phyloP scores from a whole-genome alignment of 1,140 invertebrate genomes.

The Pentalonia nigronervosa region DNA sequence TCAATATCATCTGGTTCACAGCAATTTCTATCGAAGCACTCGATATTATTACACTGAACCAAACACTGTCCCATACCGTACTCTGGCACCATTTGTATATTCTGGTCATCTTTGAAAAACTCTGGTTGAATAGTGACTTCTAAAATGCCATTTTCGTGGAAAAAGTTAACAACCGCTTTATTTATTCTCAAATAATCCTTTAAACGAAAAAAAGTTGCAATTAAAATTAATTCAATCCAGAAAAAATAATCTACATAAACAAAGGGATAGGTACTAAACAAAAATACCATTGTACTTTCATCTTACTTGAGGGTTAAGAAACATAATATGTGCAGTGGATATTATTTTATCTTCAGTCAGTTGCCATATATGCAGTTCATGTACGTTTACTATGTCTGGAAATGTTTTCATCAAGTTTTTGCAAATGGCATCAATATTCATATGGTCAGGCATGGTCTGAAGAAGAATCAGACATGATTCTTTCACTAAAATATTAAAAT shows the following conservation, averaged over 20 bases:
- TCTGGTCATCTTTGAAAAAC: conserved; percentile 67
- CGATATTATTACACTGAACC: conserved; percentile 54
- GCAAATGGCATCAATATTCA: conserved; percentile 75
- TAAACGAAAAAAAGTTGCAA: conserved; percentile 61
- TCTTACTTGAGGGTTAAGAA: conserved; percentile 66
- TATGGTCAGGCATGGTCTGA: conserved; percentile 82
- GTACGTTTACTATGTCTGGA: conserved; percentile 79
- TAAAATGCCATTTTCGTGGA: conserved; percentile 76
- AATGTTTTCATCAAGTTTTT: conserved; percentile 74
- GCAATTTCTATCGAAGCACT: conserved; percentile 58
- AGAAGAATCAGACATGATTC: conserved; percentile 80
- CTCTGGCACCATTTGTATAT: conserved; percentile 51
- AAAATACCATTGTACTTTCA: background rate
- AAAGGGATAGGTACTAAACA: background rate
- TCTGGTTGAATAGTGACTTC: conserved; percentile 82
- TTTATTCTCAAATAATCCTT: conserved; percentile 73
- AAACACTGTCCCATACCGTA: conserved; percentile 59
- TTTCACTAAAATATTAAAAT: conserved; percentile 70
- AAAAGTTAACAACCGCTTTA: conserved; percentile 73
- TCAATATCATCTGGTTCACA: conserved; percentile 45
- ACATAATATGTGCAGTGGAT: conserved; percentile 78
- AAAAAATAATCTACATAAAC: background rate
- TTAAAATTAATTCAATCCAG: background rate
- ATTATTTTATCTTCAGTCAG: conserved; percentile 75
- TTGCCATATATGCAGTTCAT: conserved; percentile 85